A percentile compares a stretch with the other conserved stretches of the same genome.
These are phyloP conservation scores for Pangasius krempfi DNA, from an alignment of 2,797 vertebrate genomes.

Conservation along the genomic window DNA sequence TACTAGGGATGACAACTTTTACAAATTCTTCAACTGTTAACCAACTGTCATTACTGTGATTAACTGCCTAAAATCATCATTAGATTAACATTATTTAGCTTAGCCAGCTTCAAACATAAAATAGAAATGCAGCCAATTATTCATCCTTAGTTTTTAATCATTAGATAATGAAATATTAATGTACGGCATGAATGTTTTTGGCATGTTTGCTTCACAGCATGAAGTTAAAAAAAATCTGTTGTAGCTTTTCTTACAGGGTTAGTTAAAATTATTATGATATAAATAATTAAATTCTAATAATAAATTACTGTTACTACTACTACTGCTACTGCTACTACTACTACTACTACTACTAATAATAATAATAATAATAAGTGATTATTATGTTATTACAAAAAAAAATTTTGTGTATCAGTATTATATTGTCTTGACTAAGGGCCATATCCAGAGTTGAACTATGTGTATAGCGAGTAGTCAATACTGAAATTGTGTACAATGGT, in stretches of 20 bases:
- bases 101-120: background rate
- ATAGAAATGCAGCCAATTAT: background rate
- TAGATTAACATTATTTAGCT: background rate
- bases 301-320: background rate
- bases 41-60: background rate
- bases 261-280: background rate
- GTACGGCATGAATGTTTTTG: background rate
- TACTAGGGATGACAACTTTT: background rate
- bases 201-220: background rate
- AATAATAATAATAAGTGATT: background rate
- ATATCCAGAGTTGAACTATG: background rate
- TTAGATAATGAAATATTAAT: background rate
- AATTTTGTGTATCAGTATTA: background rate
- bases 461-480: background rate
- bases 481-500: background rate
- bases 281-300: background rate
- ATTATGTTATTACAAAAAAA: background rate
- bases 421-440: background rate
- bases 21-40: background rate
- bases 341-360: background rate
- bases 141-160: background rate
- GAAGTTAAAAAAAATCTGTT: background rate
- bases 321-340: background rate
- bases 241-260: too few species aligned
- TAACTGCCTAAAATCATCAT: background rate